A percentile compares a stretch with the other conserved stretches of the same genome.
phyloP scores from a whole-genome alignment of 2,797 vertebrate genomes.

The Hypotaenidia okinawae region DNA sequence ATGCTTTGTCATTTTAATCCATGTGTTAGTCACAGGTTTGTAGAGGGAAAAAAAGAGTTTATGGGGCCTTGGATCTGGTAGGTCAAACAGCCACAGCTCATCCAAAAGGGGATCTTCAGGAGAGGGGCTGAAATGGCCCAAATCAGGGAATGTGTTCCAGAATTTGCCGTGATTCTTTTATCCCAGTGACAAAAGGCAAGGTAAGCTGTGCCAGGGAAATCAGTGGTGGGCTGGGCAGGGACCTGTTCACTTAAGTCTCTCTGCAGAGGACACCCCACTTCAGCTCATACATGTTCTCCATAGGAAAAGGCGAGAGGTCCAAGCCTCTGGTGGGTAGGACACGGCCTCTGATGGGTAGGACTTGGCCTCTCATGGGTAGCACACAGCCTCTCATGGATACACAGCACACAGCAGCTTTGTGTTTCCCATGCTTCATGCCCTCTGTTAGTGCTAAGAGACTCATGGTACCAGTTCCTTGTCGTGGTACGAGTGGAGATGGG shows the following conservation, averaged over 20 bases:
- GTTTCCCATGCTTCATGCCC: background rate
- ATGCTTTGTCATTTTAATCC: background rate
- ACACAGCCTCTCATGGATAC: no score
- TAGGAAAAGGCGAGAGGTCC: background rate
- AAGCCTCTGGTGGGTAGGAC: background rate
- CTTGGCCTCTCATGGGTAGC: no score
- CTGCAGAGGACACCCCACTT: background rate
- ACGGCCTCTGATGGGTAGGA: no score
- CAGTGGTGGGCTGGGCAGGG: background rate
- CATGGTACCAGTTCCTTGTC: background rate
- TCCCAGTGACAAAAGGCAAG: background rate
- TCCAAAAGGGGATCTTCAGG: fast-evolving
- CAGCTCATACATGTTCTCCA: fast-evolving
- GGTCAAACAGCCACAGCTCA: background rate
- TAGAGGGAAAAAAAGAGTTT: background rate
- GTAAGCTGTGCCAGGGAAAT: background rate
- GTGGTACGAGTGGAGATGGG: background rate
- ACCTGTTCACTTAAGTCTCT: background rate
- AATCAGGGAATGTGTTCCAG: background rate
- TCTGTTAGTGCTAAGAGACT: background rate
- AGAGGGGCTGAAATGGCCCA: background rate
- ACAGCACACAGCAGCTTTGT: background rate
- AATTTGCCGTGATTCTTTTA: background rate
- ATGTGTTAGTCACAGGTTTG: background rate
- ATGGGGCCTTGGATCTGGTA: background rate